Conservation (phyloP, 2,113 vertebrate genomes). For the Bombycilla garrulus region DNA sequence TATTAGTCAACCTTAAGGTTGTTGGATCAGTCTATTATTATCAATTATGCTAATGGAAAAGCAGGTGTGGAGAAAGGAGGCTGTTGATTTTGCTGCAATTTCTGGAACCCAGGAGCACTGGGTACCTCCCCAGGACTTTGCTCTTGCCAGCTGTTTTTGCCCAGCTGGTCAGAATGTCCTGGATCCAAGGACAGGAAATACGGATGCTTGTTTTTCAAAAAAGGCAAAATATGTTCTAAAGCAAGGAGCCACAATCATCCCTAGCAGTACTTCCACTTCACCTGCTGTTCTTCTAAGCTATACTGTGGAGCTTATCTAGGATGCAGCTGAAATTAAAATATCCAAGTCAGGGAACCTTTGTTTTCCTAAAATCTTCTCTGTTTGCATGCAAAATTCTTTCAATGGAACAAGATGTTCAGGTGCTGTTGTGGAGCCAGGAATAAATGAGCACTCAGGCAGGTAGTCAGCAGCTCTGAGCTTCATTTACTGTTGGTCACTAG, state of each 20-base stretch:
- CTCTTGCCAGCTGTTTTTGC: background rate
- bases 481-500: background rate
- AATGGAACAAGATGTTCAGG: background rate
- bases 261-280: background rate
- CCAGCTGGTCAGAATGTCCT: background rate
- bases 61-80: background rate
- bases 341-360: background rate
- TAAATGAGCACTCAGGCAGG: background rate
- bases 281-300: background rate
- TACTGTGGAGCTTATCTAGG: background rate
- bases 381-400: background rate
- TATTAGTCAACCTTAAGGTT: slow-evolving; percentile 2
- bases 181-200: background rate
- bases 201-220: background rate
- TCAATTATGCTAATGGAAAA: background rate
- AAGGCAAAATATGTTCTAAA: background rate
- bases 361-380: background rate
- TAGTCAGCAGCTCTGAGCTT: background rate
- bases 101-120: background rate
- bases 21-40: slow-evolving; percentile 8
- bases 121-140: background rate
- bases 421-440: background rate
- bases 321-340: background rate
- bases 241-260: background rate
- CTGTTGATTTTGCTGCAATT: slow-evolving; percentile 1